A percentile compares a stretch with the other conserved stretches of the same genome.
phyloP scores from a whole-genome alignment of 2,888 invertebrate genomes.

The Strigamia transsilvanica region DNA sequence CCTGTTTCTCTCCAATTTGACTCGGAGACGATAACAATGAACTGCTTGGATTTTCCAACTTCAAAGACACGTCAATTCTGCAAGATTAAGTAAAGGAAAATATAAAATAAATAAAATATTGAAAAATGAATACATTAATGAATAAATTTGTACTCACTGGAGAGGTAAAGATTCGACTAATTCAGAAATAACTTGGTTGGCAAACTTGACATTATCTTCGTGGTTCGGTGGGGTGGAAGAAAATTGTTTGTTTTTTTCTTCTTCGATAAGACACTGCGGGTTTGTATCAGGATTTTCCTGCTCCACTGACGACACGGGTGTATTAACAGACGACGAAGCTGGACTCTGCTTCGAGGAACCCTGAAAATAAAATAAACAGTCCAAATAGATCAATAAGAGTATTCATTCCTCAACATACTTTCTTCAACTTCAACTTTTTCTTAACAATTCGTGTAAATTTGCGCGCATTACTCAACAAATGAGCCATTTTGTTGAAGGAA shows the following conservation, averaged over 20 bases:
- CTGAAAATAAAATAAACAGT: neutral
- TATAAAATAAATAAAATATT: constrained; percentile 21
- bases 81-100: neutral
- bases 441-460: neutral
- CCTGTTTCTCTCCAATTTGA: constrained; percentile 4
- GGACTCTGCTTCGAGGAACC: neutral
- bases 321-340: neutral
- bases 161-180: constrained; percentile 2
- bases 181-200: neutral
- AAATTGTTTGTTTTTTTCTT: neutral
- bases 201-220: neutral
- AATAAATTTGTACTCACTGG: neutral
- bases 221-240: neutral
- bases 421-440: constrained; percentile 16
- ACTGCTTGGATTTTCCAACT: neutral
- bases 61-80: neutral
- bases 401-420: neutral
- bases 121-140: neutral
- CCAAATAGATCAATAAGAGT: neutral
- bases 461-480: neutral
- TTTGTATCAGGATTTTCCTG: neutral
- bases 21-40: neutral
- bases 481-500: neutral
- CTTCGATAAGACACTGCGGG: neutral
- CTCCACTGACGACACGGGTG: neutral